Conservation (phyloP, 2,888 invertebrate genomes). For the Agapostemon virescens region DNA sequence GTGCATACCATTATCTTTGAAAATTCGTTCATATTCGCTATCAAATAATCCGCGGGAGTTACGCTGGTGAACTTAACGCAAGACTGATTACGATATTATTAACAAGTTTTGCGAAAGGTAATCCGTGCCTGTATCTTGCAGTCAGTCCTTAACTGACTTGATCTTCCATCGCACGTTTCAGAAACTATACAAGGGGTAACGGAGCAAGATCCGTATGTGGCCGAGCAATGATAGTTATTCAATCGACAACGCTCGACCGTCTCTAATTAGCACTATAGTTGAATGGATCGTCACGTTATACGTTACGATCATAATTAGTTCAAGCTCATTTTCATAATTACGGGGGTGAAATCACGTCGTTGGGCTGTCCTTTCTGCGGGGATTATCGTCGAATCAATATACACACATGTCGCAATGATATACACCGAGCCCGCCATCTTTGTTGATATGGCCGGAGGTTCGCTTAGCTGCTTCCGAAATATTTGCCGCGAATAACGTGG, state of each 20-base stretch:
- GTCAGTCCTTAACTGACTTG: too few species aligned
- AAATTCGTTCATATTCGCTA: too few species aligned
- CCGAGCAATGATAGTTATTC: neutral
- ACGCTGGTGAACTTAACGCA: too few species aligned
- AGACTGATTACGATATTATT: too few species aligned
- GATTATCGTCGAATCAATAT: slow-evolving; percentile 37
- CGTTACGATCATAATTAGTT: slow-evolving; percentile 39
- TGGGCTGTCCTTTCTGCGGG: neutral
- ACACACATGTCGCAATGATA: slow-evolving; percentile 16
- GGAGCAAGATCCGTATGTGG: neutral
- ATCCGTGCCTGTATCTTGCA: too few species aligned
- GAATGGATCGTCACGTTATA: neutral
- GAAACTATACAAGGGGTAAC: neutral
- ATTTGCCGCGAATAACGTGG: slow-evolving; percentile 35
- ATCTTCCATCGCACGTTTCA: neutral
- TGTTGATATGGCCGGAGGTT: neutral
- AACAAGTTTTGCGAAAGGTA: too few species aligned
- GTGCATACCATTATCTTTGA: too few species aligned
- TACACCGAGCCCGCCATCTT: neutral
- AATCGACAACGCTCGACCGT: neutral
- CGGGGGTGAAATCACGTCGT: neutral
- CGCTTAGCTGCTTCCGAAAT: slow-evolving; percentile 35
- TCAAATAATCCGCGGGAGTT: too few species aligned
- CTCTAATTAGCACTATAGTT: neutral
- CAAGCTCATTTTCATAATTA: slow-evolving; percentile 48